Base-by-base conservation (phyloP, 2,888 invertebrate species). In the Operophtera brumata region DNA sequence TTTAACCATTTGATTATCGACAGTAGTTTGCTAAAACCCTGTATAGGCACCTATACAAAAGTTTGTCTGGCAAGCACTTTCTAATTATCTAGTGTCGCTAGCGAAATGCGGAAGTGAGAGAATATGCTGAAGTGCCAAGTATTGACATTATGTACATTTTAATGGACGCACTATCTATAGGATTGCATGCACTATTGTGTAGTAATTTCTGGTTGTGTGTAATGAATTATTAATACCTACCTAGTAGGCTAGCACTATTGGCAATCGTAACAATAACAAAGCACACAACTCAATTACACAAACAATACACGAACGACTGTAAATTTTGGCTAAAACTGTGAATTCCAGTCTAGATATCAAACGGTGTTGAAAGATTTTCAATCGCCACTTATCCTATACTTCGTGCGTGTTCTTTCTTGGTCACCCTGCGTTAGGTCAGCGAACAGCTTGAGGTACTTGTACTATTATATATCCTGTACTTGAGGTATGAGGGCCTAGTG, bases 251-350 rank as follows among this genome's bases (percentile, higher is more conserved):
- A 42, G 42, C 25, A 34, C 39, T 40, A 13, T 45, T 40, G 25
- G 45, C 45, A 8, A 51, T 35, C 34, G 35, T 2, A 41, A 36
- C 8, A 37, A 44, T 37, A 50, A 30, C 26, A 43, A 37, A 49
- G 20, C 32, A 28, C 14, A 39, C 44, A 50, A 44, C 39, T 50
- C 3, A 28, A 59, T 41, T 59, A 40, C 49, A 55, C 56, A 50
- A 52, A 55, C 55, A 61, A 60, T 37, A 49, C 20, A 42, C 49
- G 54, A 44, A 64, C 60, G 66, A 66, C 59, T 62, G 54, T 37
- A 37, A 8, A 37, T 13, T 40, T 25, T 40, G 13, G 10, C 30
- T 8, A 30, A 30, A 30, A 30, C 30, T 30, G 20, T 20, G 37
- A 34, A 43, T 28, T 37, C 11, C 14, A 42, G 13, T 20, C 20